Percentiles rank a stretch among this genome's conserved stretches.
Evolutionary conservation across 2,797 vertebrate genomes (phyloP).

Genomic region (Pempheris klunzingeri): DNA sequence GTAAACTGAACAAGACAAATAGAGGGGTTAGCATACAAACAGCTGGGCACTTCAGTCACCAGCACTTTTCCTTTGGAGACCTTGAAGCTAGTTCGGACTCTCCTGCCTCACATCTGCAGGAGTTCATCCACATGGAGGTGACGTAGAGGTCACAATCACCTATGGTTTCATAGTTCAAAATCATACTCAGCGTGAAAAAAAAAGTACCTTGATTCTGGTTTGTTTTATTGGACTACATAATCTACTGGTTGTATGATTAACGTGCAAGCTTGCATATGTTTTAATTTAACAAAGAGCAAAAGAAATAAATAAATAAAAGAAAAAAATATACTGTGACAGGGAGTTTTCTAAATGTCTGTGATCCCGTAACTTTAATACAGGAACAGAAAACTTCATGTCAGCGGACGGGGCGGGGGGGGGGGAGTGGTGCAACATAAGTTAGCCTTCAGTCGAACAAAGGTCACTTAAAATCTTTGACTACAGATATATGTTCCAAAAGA

Average conservation of each 20-base stretch:
- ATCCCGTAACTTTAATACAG: conserved; percentile 15
- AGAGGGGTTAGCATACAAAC: conserved; percentile 12
- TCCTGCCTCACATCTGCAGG: conserved; percentile 5
- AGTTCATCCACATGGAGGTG: conserved; percentile 19
- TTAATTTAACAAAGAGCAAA: conserved; percentile 39
- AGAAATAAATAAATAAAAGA: too few relatives aligned
- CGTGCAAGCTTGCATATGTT: conserved; percentile 50
- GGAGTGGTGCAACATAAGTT: conserved; percentile 19
- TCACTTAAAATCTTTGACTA: conserved; percentile 44
- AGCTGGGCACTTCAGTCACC: conserved; percentile 32
- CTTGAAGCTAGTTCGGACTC: conserved; percentile 16
- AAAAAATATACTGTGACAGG: conserved; percentile 9
- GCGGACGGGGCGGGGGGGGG: too few relatives aligned
- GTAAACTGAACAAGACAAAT: conserved; percentile 28
- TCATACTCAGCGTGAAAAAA: conserved; percentile 5
- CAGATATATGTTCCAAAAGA: conserved; percentile 7
- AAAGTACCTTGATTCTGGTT: conserved; percentile 24
- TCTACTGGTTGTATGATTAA: conserved; percentile 16
- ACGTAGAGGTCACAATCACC: conserved; percentile 15
- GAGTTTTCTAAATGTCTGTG: conserved; percentile 19
- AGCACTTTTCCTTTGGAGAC: conserved; percentile 10
- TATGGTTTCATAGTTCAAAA: conserved; percentile 23
- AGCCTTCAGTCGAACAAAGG: conserved; percentile 42
- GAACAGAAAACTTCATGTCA: neutral
- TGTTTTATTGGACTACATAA: conserved; percentile 3